Conservation (phyloP, 2,888 invertebrate species). For the Steinernema hermaphroditum region DNA sequence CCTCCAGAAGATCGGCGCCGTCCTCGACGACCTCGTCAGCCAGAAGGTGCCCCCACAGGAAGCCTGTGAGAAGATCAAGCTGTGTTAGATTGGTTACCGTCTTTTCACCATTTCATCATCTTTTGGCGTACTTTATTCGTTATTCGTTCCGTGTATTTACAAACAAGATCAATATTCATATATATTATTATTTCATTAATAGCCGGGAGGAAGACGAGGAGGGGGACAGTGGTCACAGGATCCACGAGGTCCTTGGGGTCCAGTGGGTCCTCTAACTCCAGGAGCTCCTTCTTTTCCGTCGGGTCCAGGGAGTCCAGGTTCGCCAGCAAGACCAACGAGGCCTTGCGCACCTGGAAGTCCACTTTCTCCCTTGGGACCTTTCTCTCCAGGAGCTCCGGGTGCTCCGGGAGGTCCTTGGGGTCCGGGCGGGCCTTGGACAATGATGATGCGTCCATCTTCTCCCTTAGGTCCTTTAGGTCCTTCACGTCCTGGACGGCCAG, state of each 20-base stretch:
- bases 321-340: slow-evolving; percentile 69
- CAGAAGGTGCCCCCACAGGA: too few species aligned
- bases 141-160: slow-evolving; percentile 1
- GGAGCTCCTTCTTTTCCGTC: slow-evolving; percentile 69
- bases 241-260: slow-evolving; percentile 71
- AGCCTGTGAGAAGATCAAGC: too few species aligned
- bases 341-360: slow-evolving; percentile 52
- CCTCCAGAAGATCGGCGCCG: too few species aligned
- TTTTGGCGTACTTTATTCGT: too few species aligned
- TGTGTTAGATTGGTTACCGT: too few species aligned
- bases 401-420: slow-evolving; percentile 53
- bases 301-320: slow-evolving; percentile 71
- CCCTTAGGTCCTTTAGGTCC: slow-evolving; percentile 57
- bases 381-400: slow-evolving; percentile 47
- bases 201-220: slow-evolving; percentile 60
- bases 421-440: slow-evolving; percentile 46
- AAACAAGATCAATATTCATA: slow-evolving; percentile 3
- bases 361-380: slow-evolving; percentile 73
- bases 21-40: too few species aligned
- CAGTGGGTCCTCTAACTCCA: slow-evolving; percentile 13
- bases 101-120: too few species aligned
- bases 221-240: slow-evolving; percentile 61
- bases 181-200: slow-evolving; percentile 39
- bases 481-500: slow-evolving; percentile 52
- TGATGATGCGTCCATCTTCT: slow-evolving; percentile 51